Evolutionary conservation across 2,113 vertebrate species (phyloP).

Genomic region (Xiphophorus couchianus): DNA sequence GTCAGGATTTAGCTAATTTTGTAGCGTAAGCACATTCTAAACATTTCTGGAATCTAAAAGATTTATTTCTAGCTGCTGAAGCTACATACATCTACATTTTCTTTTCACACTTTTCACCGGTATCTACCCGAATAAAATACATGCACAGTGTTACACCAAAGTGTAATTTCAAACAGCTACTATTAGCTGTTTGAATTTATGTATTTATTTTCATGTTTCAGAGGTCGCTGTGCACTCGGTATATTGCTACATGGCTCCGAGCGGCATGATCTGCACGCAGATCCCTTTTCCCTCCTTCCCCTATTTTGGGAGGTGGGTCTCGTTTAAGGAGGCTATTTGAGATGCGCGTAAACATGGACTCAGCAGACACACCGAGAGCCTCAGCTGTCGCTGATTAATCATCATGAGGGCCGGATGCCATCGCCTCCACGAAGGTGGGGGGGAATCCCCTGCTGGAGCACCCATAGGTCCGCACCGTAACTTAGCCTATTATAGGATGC

Average conservation of each 20-base stretch:
- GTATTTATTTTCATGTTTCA: neutral
- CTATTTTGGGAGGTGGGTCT: conserved; percentile 86
- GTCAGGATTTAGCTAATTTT: too few relatives aligned
- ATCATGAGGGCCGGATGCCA: conserved; percentile 53
- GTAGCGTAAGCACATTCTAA: too few relatives aligned
- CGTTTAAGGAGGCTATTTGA: conserved; percentile 87
- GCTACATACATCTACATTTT: too few relatives aligned
- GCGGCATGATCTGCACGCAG: conserved; percentile 25
- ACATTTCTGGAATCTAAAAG: too few relatives aligned
- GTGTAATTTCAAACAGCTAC: too few relatives aligned
- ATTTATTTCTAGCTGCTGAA: too few relatives aligned
- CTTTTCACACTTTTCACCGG: too few relatives aligned
- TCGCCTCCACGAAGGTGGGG: conserved; percentile 58
- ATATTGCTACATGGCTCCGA: too few relatives aligned
- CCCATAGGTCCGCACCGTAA: conserved; percentile 30
- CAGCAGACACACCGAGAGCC: conserved; percentile 78
- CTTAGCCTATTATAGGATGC: conserved; percentile 14
- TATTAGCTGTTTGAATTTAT: neutral
- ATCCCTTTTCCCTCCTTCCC: conserved; percentile 51
- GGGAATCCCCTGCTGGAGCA: conserved; percentile 64
- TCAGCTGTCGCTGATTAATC: conserved; percentile 92
- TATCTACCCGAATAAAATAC: too few relatives aligned
- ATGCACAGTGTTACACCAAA: too few relatives aligned
- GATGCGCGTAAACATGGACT: conserved; percentile 87
- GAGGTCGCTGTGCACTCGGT: neutral